phyloP scores from a whole-genome alignment of 2,113 vertebrate genomes.

The Tretioscincus oriximinensis region DNA sequence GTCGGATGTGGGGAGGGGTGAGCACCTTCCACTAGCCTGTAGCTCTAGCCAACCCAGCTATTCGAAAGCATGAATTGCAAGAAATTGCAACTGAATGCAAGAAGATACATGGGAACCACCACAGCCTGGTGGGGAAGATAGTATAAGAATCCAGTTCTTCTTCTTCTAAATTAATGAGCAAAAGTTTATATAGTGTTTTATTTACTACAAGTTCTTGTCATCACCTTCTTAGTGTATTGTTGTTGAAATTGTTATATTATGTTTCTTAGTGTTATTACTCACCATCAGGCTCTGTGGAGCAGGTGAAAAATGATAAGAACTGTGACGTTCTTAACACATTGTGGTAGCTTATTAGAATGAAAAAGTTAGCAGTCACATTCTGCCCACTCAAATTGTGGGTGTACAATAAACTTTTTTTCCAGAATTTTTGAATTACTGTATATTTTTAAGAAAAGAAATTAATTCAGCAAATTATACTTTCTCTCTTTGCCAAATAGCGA shows the following conservation, averaged over 20 bases:
- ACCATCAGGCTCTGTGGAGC: background rate
- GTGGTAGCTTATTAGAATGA: background rate
- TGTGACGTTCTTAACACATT: too few species aligned
- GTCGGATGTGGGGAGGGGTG: too few species aligned
- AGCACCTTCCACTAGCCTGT: too few species aligned
- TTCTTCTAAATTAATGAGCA: background rate
- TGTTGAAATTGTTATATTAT: background rate
- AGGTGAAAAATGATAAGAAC: background rate
- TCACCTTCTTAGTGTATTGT: background rate
- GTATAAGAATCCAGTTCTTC: too few species aligned
- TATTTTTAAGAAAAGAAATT: background rate
- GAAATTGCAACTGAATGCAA: too few species aligned
- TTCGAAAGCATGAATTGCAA: too few species aligned
- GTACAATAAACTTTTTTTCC: background rate
- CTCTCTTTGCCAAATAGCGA: constrained; percentile 71
- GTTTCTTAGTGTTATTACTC: background rate
- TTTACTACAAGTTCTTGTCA: background rate
- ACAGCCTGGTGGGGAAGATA: too few species aligned
- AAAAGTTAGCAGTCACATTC: background rate
- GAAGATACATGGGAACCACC: too few species aligned
- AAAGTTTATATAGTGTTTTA: background rate
- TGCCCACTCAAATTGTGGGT: background rate
- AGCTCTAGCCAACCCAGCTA: too few species aligned
- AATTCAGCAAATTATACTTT: constrained; percentile 7
- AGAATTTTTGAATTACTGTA: background rate